Base-by-base conservation (phyloP, 2,113 vertebrate species). In the Hippolais icterina region DNA sequence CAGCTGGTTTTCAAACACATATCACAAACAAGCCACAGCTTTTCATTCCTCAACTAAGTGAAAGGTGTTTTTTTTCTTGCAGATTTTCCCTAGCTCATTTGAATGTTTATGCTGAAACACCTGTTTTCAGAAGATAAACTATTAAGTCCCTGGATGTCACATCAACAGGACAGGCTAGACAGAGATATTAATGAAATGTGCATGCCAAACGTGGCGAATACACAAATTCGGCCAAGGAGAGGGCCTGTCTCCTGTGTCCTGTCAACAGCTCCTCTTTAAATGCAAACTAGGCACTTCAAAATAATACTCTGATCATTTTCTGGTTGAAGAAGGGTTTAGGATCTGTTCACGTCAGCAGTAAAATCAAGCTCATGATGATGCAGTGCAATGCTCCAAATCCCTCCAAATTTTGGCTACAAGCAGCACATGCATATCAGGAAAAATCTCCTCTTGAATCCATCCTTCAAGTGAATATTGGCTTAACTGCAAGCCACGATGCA, bases 91-190 rank as follows among this genome's bases (percentile, higher is more conserved):
- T 63, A 81, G 53, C 61, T 96, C 56, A 77, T 97, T 90, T 95
- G 57, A 59, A 81, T 94, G 72, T 83, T 97, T 94, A 61, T 96
- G 35, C 74, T 93, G 83, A 95, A 97, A 91, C 70, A 93, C 39
- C 82, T 94, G 75, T 37, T 96, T 96, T 60, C 83, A 78, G 78
- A 54, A 89, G 81, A 94, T 91, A 93, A 95, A 94, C 59, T 29
- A 1, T 42, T 6, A 27, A 57, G 53, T 91, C 85, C 93, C 66
- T 93, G 77, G 66, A 10, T 90, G 72, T 83, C 83, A 85, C 25
- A 75, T 17, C 28, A 70, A 46, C 19, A 64, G 76, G 89, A 54
- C 46, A 70, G 50, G 64, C 31, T 57, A 6, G 21, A 53, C 53
- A 44, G 70, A 64, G 66, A 16, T n/a, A 84, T 86, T 83, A 84